Percentiles rank a stretch among this genome's conserved stretches.
phyloP scores from a whole-genome alignment of 2,113 vertebrate genomes.

The Festucalex cinctus region DNA sequence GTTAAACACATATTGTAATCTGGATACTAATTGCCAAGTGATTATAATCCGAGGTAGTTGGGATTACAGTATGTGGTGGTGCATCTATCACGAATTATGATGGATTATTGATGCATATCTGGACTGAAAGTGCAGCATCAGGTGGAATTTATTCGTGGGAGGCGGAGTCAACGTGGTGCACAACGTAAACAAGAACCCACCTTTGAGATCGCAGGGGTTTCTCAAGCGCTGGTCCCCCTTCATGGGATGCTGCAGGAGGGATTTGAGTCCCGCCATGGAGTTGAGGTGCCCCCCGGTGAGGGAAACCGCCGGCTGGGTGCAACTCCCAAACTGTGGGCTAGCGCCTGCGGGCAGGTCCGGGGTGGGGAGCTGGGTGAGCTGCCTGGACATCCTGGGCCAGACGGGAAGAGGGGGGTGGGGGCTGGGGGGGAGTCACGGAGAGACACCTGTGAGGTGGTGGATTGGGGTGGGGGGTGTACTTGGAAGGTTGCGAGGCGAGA shows the following conservation, averaged over 20 bases:
- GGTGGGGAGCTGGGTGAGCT: constrained; percentile 72
- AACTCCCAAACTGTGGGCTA: constrained; percentile 73
- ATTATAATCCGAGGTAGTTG: constrained; percentile 36
- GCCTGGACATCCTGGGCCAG: constrained; percentile 73
- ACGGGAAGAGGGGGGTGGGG: constrained; percentile 14
- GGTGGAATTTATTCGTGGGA: constrained; percentile 18
- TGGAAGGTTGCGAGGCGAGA: constrained; percentile 35
- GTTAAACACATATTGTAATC: constrained; percentile 34
- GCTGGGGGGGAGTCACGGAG: constrained; percentile 6
- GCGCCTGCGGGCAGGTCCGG: constrained; percentile 76
- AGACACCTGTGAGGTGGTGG: constrained; percentile 34
- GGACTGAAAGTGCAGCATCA: constrained; percentile 7
- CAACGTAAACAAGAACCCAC: constrained; percentile 46
- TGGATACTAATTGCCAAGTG: constrained; percentile 36
- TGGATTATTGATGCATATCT: constrained; percentile 8
- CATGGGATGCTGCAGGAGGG: constrained; percentile 74
- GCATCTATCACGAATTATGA: neutral
- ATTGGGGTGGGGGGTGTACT: constrained; percentile 28
- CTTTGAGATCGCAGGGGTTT: constrained; percentile 66
- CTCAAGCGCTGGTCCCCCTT: constrained; percentile 72
- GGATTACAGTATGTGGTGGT: neutral
- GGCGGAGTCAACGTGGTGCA: constrained; percentile 6
- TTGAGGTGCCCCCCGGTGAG: constrained; percentile 65
- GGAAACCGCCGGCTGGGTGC: constrained; percentile 64
- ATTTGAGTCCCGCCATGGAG: constrained; percentile 72